Percentiles rank a stretch among this genome's conserved stretches.
Evolutionary conservation across 1,140 invertebrate species (phyloP).

Genomic region (Lutraria rhynchaena): DNA sequence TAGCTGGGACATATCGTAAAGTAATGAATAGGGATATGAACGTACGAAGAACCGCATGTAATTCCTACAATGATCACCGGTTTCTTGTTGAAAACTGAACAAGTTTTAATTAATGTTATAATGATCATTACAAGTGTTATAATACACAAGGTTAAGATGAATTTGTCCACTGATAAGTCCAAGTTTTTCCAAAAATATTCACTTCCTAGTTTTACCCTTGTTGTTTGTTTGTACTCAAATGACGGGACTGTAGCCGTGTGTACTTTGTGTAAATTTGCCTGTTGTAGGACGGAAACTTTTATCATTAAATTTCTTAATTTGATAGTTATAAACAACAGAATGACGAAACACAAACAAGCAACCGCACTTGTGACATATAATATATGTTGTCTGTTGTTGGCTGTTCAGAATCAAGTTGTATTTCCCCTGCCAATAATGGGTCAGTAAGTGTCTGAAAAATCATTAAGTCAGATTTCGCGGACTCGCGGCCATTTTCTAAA

Average conservation of each 20-base stretch:
- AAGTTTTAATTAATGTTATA: too few relatives aligned
- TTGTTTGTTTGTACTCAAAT: neutral
- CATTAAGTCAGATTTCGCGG: neutral
- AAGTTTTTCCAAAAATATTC: neutral
- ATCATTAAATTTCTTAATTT: constrained; percentile 5
- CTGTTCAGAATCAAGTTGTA: neutral
- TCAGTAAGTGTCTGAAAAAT: constrained; percentile 13
- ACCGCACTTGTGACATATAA: neutral
- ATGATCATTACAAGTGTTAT: neutral
- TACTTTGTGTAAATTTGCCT: neutral
- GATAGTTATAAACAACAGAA: neutral
- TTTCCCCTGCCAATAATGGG: constrained; percentile 3
- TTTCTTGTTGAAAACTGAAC: too few relatives aligned
- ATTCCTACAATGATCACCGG: neutral
- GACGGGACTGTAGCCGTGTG: neutral
- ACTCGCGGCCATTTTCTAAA: constrained; percentile 28
- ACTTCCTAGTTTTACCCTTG: neutral
- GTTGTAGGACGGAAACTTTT: neutral
- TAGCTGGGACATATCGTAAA: neutral
- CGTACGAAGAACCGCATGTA: neutral
- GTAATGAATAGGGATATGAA: neutral
- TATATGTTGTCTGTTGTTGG: neutral
- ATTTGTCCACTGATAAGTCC: neutral
- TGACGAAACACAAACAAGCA: neutral
- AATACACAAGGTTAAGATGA: neutral